Evolutionary conservation across 2,888 invertebrate species (phyloP), one percentile per base, ranked within the genome.

Genomic region (Tricholauxania praeusta): DNA sequence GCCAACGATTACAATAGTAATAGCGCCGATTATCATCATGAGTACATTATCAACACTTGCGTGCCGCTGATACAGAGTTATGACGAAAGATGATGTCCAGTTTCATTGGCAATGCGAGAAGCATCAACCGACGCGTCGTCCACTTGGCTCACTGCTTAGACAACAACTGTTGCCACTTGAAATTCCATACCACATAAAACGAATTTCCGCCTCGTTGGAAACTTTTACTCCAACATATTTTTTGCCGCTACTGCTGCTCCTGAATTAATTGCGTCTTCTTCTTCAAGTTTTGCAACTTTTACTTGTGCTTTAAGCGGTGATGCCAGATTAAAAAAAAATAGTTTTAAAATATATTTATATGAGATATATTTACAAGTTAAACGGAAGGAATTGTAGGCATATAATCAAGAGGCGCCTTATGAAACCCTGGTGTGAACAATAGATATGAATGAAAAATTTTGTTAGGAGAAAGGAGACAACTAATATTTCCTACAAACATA

Each of bases 151-250:
- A 64, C 64, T 17, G 55, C 57, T 67, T 57, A 10, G 10, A 10
- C 19, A 48, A 57, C 67, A 67, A 57, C 55, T 67, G 67, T 67
- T 67, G 48, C 67, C 67, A 67, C 67, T 55, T 57, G 55, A 67
- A 67, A 48, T 67, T 67, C 67, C 47, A 22, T 32, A n/a, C 67
- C 22, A 19, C 57, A 67, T 52, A 52, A 67, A 72, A 72, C 47
- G 53, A 70, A 72, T 53, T 39, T 67, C 32, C 66, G 66, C 39
- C 14, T 32, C 72, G 66, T 67, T 72, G 55, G 53, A 55, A 65
- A 53, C 57, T 64, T 71, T 60, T 28, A 28, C 28, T 28, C 3
- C 28, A 4, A 10, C 39, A 10, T 39, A 39, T 10, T 39, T 32
- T 28, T 28, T 28, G 28, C 28, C 28, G 28, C 39, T 52, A 52